Evolutionary conservation across 2,113 vertebrate genomes (phyloP), one percentile per base, ranked within the genome.

Genomic region (Chionis minor): DNA sequence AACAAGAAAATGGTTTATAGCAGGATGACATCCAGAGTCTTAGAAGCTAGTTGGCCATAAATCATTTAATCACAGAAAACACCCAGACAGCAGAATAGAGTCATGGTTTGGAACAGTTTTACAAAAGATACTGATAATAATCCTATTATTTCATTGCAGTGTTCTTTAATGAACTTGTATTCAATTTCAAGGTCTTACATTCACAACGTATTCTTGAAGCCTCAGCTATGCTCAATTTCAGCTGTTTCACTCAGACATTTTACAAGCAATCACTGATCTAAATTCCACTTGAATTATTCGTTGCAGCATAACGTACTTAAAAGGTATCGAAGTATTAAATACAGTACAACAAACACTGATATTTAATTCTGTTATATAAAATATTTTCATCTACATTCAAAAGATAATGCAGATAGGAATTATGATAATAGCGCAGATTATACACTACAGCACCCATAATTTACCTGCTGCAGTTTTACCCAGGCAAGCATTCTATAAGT

Each of bases 391-490:
- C 15, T 6, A 85, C 54, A 58, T 79, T 92, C 86, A 75, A 80
- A 96, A 92, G 80, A 90, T 86, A 80, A 90, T 58, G 63, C 75
- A 91, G 72, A 86, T 63, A 92, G 81, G 69, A 91, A 89, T 96
- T 93, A 93, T n/a, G 81, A 72, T 94, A 92, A 82, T 78, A 91
- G 71, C 16, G 58, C 63, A 94, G 87, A 95, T 95, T 78, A 90
- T 19, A 85, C 56, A 66, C 59, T 40, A 70, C 59, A 88, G 69
- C 82, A 88, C 72, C 79, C 69, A 78, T 86, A 19, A 91, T 94
- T 96, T 77, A 92, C 88, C 88, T 89, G 95, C 84, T 84, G 42
- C 40, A 77, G 0, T 94, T 88, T 81, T 54, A 70, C 24, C 26
- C 51, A 84, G 79, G 69, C 81, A 92, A 59, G 72, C 62, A 38